A percentile compares a stretch with the other conserved stretches of the same genome.
Conservation (phyloP, 1,140 invertebrate genomes). For the Musca vetustissima region DNA sequence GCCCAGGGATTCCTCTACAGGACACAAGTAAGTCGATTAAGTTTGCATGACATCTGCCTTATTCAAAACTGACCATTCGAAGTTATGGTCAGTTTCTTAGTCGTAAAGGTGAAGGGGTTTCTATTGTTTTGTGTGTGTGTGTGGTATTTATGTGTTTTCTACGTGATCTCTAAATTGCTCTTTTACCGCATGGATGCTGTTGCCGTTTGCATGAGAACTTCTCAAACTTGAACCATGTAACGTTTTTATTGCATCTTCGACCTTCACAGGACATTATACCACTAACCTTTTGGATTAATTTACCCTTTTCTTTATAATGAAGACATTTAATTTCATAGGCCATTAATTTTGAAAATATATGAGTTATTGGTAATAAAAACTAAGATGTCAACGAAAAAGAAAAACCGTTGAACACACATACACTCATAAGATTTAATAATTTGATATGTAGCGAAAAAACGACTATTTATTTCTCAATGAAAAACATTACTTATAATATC, state of each 20-base stretch:
- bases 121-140: neutral
- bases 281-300: neutral
- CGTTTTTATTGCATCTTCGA: neutral
- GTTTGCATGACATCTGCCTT: neutral
- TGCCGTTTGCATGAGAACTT: neutral
- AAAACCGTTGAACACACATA: neutral
- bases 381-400: neutral
- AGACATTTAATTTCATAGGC: conserved; percentile 19
- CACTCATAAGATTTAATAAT: no score
- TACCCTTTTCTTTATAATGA: neutral
- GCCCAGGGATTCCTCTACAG: neutral
- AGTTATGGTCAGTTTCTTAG: neutral
- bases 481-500: no score
- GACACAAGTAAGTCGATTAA: neutral
- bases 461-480: no score
- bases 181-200: conserved; percentile 13
- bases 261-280: neutral
- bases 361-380: neutral
- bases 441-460: no score
- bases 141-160: conserved; percentile 10
- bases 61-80: neutral
- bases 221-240: conserved; percentile 15
- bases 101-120: conserved; percentile 10
- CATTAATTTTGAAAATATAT: conserved; percentile 8
- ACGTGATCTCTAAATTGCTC: neutral